Percentiles rank a stretch among this genome's conserved stretches.
phyloP scores from a whole-genome alignment of 2,888 invertebrate species.

The Neocrepidodera transversa region DNA sequence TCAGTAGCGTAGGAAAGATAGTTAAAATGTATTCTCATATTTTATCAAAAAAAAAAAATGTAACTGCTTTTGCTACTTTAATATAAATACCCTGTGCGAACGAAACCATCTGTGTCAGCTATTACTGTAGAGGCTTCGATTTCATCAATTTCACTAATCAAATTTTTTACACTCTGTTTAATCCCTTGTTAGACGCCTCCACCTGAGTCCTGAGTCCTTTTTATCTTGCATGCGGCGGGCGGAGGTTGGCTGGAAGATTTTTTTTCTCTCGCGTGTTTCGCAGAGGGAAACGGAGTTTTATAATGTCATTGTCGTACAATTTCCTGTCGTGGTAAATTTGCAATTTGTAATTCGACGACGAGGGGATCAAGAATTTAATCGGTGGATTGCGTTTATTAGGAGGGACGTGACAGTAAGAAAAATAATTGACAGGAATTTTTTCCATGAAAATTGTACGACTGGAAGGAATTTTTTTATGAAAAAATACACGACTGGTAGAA shows the following conservation, averaged over 20 bases:
- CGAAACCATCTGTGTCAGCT: background rate
- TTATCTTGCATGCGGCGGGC: background rate
- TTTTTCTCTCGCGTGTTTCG: background rate
- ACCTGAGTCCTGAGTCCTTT: too few species aligned
- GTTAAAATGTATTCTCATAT: too few species aligned
- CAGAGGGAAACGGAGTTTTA: background rate
- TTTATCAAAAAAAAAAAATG: too few species aligned
- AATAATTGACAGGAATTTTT: background rate
- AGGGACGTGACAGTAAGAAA: background rate
- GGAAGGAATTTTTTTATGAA: too few species aligned
- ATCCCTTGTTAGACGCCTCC: conserved; percentile 52
- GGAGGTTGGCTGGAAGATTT: background rate
- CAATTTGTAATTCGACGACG: background rate
- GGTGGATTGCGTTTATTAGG: background rate
- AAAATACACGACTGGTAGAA: too few species aligned
- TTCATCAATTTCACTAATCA: conserved; percentile 56
- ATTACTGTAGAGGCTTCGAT: conserved; percentile 40
- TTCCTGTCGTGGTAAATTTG: background rate
- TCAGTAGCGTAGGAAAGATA: too few species aligned
- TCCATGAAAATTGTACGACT: too few species aligned
- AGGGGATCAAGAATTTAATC: background rate
- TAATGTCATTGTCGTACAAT: conserved; percentile 7
- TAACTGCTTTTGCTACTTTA: too few species aligned
- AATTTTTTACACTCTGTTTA: conserved; percentile 54
- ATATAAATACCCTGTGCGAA: background rate